A percentile compares a stretch with the other conserved stretches of the same genome.
These are phyloP conservation scores for Hippocampus barbouri DNA, from an alignment of 2,113 vertebrate genomes.

Conservation along the genomic window DNA sequence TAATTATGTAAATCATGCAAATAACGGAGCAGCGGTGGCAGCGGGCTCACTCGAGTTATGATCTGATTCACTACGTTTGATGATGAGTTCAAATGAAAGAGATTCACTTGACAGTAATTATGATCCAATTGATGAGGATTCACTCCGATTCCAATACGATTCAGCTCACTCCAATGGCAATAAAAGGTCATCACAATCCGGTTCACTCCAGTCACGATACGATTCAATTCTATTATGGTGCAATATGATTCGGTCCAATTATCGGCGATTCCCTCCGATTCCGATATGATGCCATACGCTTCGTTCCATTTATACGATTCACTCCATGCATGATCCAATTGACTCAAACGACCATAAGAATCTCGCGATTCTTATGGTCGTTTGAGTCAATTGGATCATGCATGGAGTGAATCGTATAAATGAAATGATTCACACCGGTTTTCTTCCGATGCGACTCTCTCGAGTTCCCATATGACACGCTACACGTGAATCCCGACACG, in stretches of 20 bases:
- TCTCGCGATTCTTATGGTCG: too few relatives aligned
- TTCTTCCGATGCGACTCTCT: too few relatives aligned
- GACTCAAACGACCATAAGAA: too few relatives aligned
- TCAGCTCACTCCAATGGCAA: neutral
- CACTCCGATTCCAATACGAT: too few relatives aligned
- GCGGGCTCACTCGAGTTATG: neutral
- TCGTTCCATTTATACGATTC: neutral
- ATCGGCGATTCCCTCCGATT: neutral
- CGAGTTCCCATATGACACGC: too few relatives aligned
- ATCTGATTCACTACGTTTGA: neutral
- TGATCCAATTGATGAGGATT: neutral
- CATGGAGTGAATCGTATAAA: too few relatives aligned
- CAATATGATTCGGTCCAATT: neutral
- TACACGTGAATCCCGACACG: too few relatives aligned
- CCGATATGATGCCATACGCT: neutral
- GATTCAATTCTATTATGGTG: neutral
- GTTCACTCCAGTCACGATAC: neutral
- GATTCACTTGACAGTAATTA: neutral
- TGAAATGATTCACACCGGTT: too few relatives aligned
- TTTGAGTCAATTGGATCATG: too few relatives aligned
- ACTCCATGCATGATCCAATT: too few relatives aligned
- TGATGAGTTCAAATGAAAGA: too few relatives aligned
- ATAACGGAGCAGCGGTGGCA: neutral
- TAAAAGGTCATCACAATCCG: neutral
- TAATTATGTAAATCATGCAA: neutral